These are phyloP conservation scores for Drosophila pegasa DNA, from an alignment of 2,888 invertebrate genomes.

Conservation along the genomic window DNA sequence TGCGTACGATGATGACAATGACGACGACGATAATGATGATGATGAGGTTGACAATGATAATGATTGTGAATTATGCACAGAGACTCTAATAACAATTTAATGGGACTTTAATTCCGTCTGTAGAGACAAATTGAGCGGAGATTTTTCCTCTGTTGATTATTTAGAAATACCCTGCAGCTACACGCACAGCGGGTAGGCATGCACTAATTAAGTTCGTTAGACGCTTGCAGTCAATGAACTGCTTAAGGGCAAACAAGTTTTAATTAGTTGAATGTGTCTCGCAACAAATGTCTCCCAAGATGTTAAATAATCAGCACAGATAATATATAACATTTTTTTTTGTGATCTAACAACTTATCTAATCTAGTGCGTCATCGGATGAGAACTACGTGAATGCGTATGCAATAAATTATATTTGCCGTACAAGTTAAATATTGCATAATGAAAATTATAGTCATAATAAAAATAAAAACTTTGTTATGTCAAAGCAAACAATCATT, in stretches of 20 bases:
- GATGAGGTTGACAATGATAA: conserved; percentile 26
- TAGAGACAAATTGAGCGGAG: conserved; percentile 28
- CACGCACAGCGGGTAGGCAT: conserved; percentile 32
- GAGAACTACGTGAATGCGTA: conserved; percentile 25
- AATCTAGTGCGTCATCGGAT: conserved; percentile 26
- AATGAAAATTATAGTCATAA: conserved; percentile 6
- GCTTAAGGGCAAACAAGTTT: conserved; percentile 10
- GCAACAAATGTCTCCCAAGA: neutral
- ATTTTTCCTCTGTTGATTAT: conserved; percentile 2
- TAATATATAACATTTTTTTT: neutral
- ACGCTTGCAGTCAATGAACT: conserved; percentile 25
- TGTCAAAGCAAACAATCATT: neutral
- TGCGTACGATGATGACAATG: conserved; percentile 23
- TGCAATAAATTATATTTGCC: conserved; percentile 28
- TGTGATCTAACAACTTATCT: conserved; percentile 18
- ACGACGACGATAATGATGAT: conserved; percentile 16
- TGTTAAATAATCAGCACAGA: conserved; percentile 3
- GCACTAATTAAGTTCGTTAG: conserved; percentile 31
- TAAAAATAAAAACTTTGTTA: neutral
- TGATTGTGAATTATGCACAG: conserved; percentile 13
- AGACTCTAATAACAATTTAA: conserved; percentile 9
- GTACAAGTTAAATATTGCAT: conserved; percentile 20
- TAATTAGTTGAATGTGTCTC: conserved; percentile 15
- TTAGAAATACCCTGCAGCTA: conserved; percentile 33
- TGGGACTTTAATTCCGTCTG: conserved; percentile 11